A percentile compares a stretch with the other conserved stretches of the same genome.
Conservation (phyloP, 1,140 invertebrate species). For the Oreohelix idahoensis region DNA sequence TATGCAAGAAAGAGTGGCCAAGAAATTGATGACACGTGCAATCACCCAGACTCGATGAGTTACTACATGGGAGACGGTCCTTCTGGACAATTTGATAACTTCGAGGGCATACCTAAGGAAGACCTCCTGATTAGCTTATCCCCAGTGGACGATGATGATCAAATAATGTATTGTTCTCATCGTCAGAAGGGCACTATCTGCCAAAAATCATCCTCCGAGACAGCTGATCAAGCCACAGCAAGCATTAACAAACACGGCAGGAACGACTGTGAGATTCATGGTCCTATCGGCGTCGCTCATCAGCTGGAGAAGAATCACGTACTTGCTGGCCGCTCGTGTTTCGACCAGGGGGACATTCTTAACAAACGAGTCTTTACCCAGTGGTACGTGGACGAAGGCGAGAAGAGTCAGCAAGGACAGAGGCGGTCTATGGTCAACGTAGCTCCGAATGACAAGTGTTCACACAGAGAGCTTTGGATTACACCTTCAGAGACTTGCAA, state of each 20-base stretch:
- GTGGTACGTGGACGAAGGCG: conserved; percentile 20
- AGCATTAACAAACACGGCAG: background rate
- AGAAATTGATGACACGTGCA: conserved; percentile 36
- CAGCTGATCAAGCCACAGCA: background rate
- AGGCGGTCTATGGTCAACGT: background rate
- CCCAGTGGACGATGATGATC: background rate
- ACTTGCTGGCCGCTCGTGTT: background rate
- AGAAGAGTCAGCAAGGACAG: background rate
- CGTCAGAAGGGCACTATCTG: background rate
- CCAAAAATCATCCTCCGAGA: background rate
- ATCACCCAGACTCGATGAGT: conserved; percentile 19
- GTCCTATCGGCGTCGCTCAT: background rate
- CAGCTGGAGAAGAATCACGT: background rate
- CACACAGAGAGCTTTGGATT: background rate
- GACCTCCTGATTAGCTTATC: conserved; percentile 18
- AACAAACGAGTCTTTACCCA: conserved; percentile 13
- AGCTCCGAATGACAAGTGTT: background rate
- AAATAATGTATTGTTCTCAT: background rate
- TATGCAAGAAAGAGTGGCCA: background rate
- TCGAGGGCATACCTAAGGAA: conserved; percentile 12
- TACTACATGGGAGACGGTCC: conserved; percentile 1
- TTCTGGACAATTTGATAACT: background rate
- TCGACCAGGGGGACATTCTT: conserved; percentile 2
- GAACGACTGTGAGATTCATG: background rate
- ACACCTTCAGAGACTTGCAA: background rate